Evolutionary conservation across 2,797 vertebrate species (phyloP).

Genomic region (Xenops minutus): DNA sequence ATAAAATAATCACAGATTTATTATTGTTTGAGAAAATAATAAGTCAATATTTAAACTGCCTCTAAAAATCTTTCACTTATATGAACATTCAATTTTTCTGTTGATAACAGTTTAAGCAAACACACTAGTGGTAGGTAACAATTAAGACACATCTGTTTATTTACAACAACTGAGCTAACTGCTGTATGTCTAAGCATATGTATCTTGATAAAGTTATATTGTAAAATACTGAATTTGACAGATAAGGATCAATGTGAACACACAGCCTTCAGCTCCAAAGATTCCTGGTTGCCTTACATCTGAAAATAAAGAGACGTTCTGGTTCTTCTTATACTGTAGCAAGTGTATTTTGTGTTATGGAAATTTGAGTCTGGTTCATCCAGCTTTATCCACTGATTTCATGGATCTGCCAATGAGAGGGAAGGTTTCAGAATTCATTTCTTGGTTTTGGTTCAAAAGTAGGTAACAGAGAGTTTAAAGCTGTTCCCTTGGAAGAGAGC

Average conservation of each 20-base stretch:
- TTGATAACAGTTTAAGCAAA: constrained; percentile 38
- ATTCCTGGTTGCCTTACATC: neutral
- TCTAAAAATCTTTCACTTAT: constrained; percentile 1
- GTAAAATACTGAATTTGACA: neutral
- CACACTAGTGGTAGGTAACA: neutral
- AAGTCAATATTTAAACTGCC: neutral
- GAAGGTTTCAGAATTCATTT: neutral
- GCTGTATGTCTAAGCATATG: neutral
- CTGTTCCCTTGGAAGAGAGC: accelerated
- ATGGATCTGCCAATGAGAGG: neutral
- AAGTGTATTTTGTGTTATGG: constrained; percentile 39
- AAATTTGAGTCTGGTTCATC: constrained; percentile 54
- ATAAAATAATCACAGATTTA: constrained; percentile 28
- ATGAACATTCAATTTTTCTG: neutral
- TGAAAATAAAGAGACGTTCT: constrained; percentile 23
- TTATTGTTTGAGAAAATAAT: constrained; percentile 26
- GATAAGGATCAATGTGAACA: neutral
- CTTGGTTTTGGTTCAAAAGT: neutral
- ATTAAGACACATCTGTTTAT: neutral
- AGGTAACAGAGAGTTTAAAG: neutral
- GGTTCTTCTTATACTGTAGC: neutral
- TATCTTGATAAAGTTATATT: neutral
- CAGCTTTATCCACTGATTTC: constrained; percentile 31
- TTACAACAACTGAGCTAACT: neutral
- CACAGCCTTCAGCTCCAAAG: neutral